These are phyloP conservation scores for Zaprionus ghesquierei DNA, from an alignment of 1,140 invertebrate genomes.

Conservation along the genomic window DNA sequence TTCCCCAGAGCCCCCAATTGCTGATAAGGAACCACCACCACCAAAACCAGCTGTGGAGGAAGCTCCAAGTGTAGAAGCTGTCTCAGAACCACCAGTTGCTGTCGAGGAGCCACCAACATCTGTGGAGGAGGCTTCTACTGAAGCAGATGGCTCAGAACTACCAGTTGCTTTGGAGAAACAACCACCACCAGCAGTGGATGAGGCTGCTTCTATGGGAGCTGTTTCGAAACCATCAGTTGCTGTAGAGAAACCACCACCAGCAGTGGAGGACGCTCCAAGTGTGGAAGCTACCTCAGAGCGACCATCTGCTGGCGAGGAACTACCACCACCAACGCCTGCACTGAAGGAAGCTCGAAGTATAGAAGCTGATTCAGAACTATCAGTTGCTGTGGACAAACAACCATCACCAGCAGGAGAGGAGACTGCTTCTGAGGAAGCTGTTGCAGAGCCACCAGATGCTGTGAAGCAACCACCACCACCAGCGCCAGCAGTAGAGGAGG, in stretches of 20 bases:
- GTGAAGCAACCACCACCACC: not conserved
- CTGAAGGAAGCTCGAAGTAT: not conserved
- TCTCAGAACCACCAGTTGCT: not conserved
- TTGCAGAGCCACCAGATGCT: not conserved
- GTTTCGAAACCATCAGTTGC: not conserved
- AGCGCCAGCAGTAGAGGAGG: not conserved
- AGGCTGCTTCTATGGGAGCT: not conserved
- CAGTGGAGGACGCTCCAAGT: not conserved
- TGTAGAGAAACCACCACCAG: not conserved
- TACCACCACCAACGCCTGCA: not conserved
- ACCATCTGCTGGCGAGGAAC: not conserved
- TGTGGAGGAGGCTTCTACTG: not conserved
- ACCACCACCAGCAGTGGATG: not conserved
- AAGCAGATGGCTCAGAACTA: not conserved
- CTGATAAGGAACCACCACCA: not conserved
- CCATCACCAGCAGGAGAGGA: not conserved
- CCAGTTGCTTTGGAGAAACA: not conserved
- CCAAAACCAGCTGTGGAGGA: not conserved
- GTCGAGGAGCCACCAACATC: not conserved
- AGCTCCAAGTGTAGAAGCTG: not conserved
- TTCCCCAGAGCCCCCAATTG: not conserved
- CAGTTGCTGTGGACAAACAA: not conserved
- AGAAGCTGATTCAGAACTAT: not conserved
- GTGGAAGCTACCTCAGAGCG: not conserved
- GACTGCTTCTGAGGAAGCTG: no score